Evolutionary conservation across 1,140 invertebrate species (phyloP).

Genomic region (Danaus plexippus): DNA sequence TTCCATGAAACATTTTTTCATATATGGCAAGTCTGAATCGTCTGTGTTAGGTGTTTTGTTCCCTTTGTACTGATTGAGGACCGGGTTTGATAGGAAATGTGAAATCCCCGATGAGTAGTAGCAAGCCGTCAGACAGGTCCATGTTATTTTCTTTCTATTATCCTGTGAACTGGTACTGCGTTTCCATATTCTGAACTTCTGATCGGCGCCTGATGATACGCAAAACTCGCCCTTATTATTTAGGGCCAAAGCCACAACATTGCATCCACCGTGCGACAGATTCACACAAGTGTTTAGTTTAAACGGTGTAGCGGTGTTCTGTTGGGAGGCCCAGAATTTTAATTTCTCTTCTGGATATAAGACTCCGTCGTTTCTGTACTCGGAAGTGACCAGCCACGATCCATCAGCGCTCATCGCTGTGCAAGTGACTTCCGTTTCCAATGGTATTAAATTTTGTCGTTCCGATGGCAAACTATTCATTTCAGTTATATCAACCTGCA

Average conservation of each 20-base stretch:
- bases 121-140: slow-evolving; percentile 55
- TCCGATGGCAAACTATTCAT: slow-evolving; percentile 57
- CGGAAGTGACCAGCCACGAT: slow-evolving; percentile 53
- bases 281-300: slow-evolving; percentile 56
- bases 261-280: slow-evolving; percentile 57
- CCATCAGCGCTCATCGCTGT: slow-evolving; percentile 46
- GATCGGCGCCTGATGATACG: slow-evolving; percentile 50
- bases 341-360: slow-evolving; percentile 57
- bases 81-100: slow-evolving; percentile 35
- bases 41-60: slow-evolving; percentile 21
- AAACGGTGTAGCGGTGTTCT: slow-evolving; percentile 36
- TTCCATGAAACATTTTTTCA: slow-evolving; percentile 23
- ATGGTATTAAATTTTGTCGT: slow-evolving; percentile 55
- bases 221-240: slow-evolving; percentile 50
- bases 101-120: slow-evolving; percentile 58
- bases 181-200: slow-evolving; percentile 62
- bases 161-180: slow-evolving; percentile 26
- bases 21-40: slow-evolving; percentile 32
- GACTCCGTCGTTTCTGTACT: slow-evolving; percentile 57
- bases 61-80: slow-evolving; percentile 48
- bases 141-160: slow-evolving; percentile 29
- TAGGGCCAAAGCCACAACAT: slow-evolving; percentile 48
- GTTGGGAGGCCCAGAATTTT: slow-evolving; percentile 49
- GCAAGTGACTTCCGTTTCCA: slow-evolving; percentile 61
- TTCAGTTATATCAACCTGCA: slow-evolving; percentile 66